These are phyloP conservation scores for Drosophila seguyi DNA, from an alignment of 1,140 invertebrate species.

Conservation along the genomic window DNA sequence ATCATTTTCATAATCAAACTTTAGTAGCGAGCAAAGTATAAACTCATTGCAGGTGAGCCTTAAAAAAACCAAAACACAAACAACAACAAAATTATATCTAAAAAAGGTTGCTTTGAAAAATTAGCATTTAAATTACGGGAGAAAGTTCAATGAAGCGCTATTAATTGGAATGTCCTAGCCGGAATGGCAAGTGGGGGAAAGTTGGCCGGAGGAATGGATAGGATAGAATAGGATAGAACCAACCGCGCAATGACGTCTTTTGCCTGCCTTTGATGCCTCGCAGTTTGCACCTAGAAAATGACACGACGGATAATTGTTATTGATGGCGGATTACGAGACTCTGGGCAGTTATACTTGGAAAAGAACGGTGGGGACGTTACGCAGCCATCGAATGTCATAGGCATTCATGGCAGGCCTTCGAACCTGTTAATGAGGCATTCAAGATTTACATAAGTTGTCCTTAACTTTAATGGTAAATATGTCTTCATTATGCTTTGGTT, in stretches of 20 bases:
- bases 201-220: neutral
- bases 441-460: neutral
- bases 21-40: slow-evolving; percentile 39
- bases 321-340: slow-evolving; percentile 69
- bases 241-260: slow-evolving; percentile 44
- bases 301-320: slow-evolving; percentile 67
- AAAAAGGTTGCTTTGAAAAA: slow-evolving; percentile 64
- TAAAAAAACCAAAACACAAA: slow-evolving; percentile 11
- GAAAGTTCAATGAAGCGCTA: slow-evolving; percentile 73
- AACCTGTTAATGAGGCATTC: slow-evolving; percentile 17
- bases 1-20: slow-evolving; percentile 68
- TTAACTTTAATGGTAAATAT: slow-evolving; percentile 13
- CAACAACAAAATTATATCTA: slow-evolving; percentile 24
- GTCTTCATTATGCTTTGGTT: neutral
- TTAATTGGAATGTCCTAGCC: slow-evolving; percentile 74
- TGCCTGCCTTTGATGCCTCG: slow-evolving; percentile 62
- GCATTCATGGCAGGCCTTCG: slow-evolving; percentile 9
- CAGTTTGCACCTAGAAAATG: slow-evolving; percentile 42
- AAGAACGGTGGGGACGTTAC: neutral
- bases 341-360: slow-evolving; percentile 3
- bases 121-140: slow-evolving; percentile 78
- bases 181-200: slow-evolving; percentile 45
- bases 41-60: slow-evolving; percentile 53
- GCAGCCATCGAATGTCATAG: slow-evolving; percentile 7
- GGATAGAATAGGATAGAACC: neutral